Base-by-base conservation (phyloP, 2,888 invertebrate species). In the Pristionchus mayeri region DNA sequence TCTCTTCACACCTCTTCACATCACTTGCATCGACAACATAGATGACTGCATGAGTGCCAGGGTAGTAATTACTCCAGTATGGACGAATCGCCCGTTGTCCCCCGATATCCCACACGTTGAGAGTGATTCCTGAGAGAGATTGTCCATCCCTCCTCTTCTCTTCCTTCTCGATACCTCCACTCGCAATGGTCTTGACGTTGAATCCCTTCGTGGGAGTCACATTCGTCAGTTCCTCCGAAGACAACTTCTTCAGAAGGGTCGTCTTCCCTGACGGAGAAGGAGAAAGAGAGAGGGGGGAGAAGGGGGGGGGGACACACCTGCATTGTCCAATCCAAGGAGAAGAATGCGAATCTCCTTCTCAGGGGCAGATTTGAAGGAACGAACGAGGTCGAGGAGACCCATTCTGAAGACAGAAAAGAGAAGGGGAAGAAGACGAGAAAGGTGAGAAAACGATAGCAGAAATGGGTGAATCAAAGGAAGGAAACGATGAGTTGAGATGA, bases 41-140 rank as follows among this genome's bases (percentile, higher is more conserved):
- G 90, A 99, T 98, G 30, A 85, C 40, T 21, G 84, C 78, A 37
- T 84, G 84, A 60, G 78, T 84, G 7, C 84, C 79, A 6, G 57
- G 27, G 40, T 84, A 98, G 94, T 99, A 99, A 94, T 99, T 99
- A 92, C 96, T 95, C 99, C 99, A 99, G 93, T 99, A 99, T 0
- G 99, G 98, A 50, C 99, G 95, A 88, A 99, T 99, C 94, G 98
- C 98, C 92, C 98, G 95, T 93, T 99, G 98, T 0, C 99, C 99
- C 0, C 99, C 99, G 89, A 99, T 98, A 93, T 99, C 99, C 99
- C 99, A 99, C 0, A 99, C 98, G 93, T 99, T 99, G 13, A 99
- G 86, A 24, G 84, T 40, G 21, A 84, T 54, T 44, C 81, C 81
- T 82, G 27, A 34, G 13, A 18, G 63, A 34, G 0, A 18, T 18